phyloP scores from a whole-genome alignment of 2,888 invertebrate species.

The Sepioteuthis lessoniana region DNA sequence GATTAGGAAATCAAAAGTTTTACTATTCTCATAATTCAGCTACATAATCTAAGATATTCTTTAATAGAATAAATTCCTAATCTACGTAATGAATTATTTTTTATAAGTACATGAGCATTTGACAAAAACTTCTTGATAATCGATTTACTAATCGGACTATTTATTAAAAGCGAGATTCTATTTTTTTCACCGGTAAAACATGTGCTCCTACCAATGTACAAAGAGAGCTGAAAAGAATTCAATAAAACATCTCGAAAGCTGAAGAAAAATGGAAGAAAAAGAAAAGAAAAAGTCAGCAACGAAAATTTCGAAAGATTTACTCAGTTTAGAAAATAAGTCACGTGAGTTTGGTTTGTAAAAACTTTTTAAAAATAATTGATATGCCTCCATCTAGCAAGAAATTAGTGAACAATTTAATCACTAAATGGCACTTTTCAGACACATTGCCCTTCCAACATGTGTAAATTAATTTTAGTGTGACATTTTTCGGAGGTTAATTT shows the following conservation, averaged over 20 bases:
- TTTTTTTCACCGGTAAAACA: not conserved
- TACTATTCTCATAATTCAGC: not conserved
- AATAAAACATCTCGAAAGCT: not conserved
- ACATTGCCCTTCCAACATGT: too few relatives aligned
- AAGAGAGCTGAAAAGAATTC: not conserved
- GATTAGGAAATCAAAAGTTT: not conserved
- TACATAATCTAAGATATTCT: not conserved
- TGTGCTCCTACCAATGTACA: not conserved
- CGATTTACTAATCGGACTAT: not conserved
- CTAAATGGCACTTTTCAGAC: too few relatives aligned
- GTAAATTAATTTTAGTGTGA: too few relatives aligned
- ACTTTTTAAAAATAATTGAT: not conserved
- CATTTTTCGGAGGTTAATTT: too few relatives aligned
- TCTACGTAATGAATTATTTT: not conserved
- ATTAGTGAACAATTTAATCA: too few relatives aligned
- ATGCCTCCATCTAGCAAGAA: too few relatives aligned
- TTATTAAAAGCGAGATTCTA: not conserved
- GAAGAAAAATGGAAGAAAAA: not conserved
- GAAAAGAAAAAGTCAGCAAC: not conserved
- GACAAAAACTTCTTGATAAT: not conserved
- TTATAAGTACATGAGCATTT: not conserved
- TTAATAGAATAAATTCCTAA: not conserved
- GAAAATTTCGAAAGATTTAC: not conserved
- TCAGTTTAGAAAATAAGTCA: not conserved
- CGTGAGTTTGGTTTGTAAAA: not conserved